Percentiles rank a stretch among this genome's conserved stretches.
Evolutionary conservation across 2,888 invertebrate genomes (phyloP).

Genomic region (Thereva unica): DNA sequence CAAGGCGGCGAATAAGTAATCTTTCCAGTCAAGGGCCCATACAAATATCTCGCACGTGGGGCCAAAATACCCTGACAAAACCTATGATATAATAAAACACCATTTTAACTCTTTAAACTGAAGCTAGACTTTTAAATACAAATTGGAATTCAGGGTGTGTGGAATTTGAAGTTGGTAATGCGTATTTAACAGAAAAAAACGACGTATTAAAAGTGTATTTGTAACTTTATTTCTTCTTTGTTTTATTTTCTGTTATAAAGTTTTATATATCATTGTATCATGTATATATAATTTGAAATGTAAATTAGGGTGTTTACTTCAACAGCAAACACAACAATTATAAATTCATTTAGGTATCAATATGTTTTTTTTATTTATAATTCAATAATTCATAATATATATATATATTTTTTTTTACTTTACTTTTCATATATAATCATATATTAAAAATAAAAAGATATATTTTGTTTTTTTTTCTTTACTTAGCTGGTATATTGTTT

Average conservation of each 20-base stretch:
- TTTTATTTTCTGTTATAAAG: conserved; percentile 42
- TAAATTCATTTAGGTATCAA: conserved; percentile 43
- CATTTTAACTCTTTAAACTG: too few species aligned
- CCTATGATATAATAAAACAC: too few species aligned
- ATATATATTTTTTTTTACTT: conserved; percentile 32
- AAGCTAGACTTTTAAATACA: background rate
- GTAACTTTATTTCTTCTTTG: conserved; percentile 40
- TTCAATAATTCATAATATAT: background rate
- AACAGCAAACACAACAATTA: conserved; percentile 47
- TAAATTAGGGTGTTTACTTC: conserved; percentile 47
- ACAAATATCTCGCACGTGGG: too few species aligned
- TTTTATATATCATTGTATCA: conserved; percentile 40
- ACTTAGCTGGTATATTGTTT: conserved; percentile 20
- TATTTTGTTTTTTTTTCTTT: conserved; percentile 28
- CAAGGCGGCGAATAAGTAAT: too few species aligned
- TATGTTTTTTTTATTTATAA: conserved; percentile 30
- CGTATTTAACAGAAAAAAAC: background rate
- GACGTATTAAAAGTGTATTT: conserved; percentile 39
- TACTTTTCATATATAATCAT: conserved; percentile 31
- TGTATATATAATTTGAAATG: conserved; percentile 43
- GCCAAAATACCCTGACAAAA: too few species aligned
- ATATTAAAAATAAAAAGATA: conserved; percentile 39
- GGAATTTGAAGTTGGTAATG: background rate
- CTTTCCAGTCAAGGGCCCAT: too few species aligned
- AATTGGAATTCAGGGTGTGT: background rate